A percentile compares a stretch with the other conserved stretches of the same genome.
phyloP scores from a whole-genome alignment of 1,140 invertebrate genomes.

The Diploscapter pachys region DNA sequence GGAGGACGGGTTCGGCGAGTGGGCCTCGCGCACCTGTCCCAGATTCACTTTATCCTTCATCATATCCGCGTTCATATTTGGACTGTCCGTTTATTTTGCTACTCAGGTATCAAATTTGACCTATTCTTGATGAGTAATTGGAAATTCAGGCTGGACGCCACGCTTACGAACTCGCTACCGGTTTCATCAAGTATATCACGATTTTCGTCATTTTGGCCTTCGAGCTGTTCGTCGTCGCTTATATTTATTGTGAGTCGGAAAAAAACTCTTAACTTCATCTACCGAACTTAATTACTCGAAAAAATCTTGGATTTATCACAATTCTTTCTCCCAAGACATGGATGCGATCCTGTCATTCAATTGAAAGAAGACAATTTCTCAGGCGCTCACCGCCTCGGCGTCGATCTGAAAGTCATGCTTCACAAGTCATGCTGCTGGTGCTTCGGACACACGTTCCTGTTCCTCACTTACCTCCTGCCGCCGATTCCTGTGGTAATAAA shows the following conservation, averaged over 20 bases:
- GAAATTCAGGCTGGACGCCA: slow-evolving; percentile 45
- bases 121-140: slow-evolving; percentile 17
- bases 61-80: slow-evolving; percentile 43
- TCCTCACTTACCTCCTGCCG: slow-evolving; percentile 52
- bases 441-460: slow-evolving; percentile 49
- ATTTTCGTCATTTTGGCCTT: slow-evolving; percentile 50
- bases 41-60: slow-evolving; percentile 51
- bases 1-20: slow-evolving; percentile 54
- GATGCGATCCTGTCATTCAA: no score
- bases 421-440: slow-evolving; percentile 50
- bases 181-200: slow-evolving; percentile 56
- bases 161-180: slow-evolving; percentile 52
- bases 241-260: slow-evolving; percentile 57
- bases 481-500: slow-evolving; percentile 8
- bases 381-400: slow-evolving; percentile 53
- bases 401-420: slow-evolving; percentile 52
- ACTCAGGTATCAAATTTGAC: slow-evolving; percentile 30
- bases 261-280: slow-evolving; percentile 23
- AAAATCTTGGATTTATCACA: not conserved
- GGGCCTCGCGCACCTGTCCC: slow-evolving; percentile 48
- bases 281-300: not conserved
- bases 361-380: slow-evolving; percentile 6
- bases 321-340: not conserved
- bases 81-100: slow-evolving; percentile 48
- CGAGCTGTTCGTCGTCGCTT: slow-evolving; percentile 51